A percentile compares a stretch with the other conserved stretches of the same genome.
Conservation (phyloP, 2,113 vertebrate species). For the Balaenoptera acutorostrata region DNA sequence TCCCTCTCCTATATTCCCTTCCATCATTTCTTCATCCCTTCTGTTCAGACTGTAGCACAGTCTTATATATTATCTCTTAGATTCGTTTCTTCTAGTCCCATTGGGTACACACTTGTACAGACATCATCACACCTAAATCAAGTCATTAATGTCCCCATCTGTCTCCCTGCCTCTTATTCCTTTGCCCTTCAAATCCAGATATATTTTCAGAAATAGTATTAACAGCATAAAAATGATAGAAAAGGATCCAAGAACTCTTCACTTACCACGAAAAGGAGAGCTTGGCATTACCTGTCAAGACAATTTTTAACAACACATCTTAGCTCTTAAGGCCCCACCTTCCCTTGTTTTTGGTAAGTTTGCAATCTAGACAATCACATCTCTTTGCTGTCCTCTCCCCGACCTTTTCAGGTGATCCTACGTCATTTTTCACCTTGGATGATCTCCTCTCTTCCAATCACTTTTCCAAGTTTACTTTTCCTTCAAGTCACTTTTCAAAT, state of each 20-base stretch:
- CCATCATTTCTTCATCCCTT: not conserved
- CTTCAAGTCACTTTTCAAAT: not conserved
- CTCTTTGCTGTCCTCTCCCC: not conserved
- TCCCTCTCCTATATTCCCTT: too few species aligned
- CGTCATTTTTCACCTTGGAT: not conserved
- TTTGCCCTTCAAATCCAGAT: not conserved
- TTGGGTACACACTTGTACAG: not conserved
- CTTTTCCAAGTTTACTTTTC: not conserved
- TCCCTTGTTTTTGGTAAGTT: not conserved
- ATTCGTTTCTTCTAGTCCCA: not conserved
- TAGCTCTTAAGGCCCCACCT: not conserved
- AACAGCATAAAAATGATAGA: not conserved
- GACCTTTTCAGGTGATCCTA: not conserved
- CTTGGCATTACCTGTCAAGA: not conserved
- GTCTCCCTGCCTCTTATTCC: not conserved
- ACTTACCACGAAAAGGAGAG: not conserved
- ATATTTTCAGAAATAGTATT: not conserved
- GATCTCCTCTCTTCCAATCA: not conserved
- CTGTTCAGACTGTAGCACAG: not conserved
- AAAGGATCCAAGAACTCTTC: not conserved
- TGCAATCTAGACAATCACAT: not conserved
- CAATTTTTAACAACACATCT: not conserved
- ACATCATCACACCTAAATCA: not conserved
- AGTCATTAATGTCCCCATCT: not conserved
- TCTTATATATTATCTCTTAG: not conserved